A percentile compares a stretch with the other conserved stretches of the same genome.
phyloP scores from a whole-genome alignment of 2,888 invertebrate species.

The Mystacides longicornis region DNA sequence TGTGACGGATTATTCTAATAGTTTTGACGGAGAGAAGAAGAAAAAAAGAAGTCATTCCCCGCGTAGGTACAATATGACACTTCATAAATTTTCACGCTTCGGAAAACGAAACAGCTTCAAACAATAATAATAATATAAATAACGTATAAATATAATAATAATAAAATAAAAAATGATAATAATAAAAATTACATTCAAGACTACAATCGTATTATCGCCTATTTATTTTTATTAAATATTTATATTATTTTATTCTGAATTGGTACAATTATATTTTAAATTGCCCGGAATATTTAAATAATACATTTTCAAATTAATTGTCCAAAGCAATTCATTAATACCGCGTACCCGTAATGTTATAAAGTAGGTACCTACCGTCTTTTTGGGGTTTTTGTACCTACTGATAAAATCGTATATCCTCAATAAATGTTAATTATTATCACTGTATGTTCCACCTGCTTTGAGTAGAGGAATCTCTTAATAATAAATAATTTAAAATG shows the following conservation, averaged over 20 bases:
- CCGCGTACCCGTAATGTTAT: not conserved
- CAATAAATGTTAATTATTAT: slow-evolving; percentile 23
- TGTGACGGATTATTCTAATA: slow-evolving; percentile 7
- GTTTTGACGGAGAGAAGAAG: not conserved
- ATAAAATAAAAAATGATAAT: not conserved
- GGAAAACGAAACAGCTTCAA: not conserved
- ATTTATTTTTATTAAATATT: not conserved
- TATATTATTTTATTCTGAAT: not conserved
- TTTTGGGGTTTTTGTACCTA: slow-evolving; percentile 5
- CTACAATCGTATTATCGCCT: not conserved
- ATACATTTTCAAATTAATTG: slow-evolving; percentile 7
- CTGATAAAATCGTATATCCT: slow-evolving; percentile 21
- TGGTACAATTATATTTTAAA: not conserved
- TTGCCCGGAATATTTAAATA: not conserved
- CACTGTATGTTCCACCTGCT: slow-evolving; percentile 13
- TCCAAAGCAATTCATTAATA: slow-evolving; percentile 9
- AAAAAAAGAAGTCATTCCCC: not conserved
- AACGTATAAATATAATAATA: not conserved
- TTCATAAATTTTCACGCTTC: slow-evolving; percentile 16
- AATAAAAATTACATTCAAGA: not conserved
- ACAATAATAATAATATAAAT: not conserved
- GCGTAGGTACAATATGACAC: slow-evolving; percentile 6
- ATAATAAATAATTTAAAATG: too few species aligned
- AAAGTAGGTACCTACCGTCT: not conserved
- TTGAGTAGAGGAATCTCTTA: slow-evolving; percentile 5